Percentiles rank a stretch among this genome's conserved stretches.
phyloP scores from a whole-genome alignment of 2,797 vertebrate species.

The Telmatherina bonti region DNA sequence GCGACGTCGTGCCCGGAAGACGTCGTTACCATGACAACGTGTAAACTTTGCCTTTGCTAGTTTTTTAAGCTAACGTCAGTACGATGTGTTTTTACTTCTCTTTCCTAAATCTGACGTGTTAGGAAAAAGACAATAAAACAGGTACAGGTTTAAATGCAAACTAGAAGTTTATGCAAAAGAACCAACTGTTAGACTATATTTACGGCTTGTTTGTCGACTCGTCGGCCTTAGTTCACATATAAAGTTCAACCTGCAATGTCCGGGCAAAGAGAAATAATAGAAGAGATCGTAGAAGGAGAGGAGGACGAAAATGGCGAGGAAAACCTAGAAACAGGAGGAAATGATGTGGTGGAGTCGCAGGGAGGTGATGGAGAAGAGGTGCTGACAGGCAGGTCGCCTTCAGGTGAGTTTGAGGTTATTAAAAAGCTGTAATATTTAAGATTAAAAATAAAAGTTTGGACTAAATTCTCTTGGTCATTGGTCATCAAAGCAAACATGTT shows the following conservation, averaged over 20 bases:
- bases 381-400: neutral
- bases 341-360: neutral
- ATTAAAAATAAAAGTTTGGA: too few relatives aligned
- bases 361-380: slow-evolving; percentile 23
- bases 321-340: neutral
- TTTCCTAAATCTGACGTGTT: neutral
- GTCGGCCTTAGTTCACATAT: neutral
- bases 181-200: neutral
- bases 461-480: too few relatives aligned
- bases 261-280: slow-evolving; percentile 5
- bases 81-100: neutral
- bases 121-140: neutral
- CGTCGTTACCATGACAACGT: slow-evolving; percentile 62
- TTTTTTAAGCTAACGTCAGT: neutral
- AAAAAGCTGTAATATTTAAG: too few relatives aligned
- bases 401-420: slow-evolving; percentile 43
- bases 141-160: accelerated
- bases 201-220: neutral
- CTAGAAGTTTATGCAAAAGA: neutral
- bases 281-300: neutral
- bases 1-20: too few relatives aligned
- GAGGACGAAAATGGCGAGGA: neutral
- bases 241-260: slow-evolving; percentile 38
- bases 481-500: too few relatives aligned
- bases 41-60: slow-evolving; percentile 51